Evolutionary conservation across 1,140 invertebrate species (phyloP), one percentile per base, ranked within the genome.

Genomic region (Prorops nasuta): DNA sequence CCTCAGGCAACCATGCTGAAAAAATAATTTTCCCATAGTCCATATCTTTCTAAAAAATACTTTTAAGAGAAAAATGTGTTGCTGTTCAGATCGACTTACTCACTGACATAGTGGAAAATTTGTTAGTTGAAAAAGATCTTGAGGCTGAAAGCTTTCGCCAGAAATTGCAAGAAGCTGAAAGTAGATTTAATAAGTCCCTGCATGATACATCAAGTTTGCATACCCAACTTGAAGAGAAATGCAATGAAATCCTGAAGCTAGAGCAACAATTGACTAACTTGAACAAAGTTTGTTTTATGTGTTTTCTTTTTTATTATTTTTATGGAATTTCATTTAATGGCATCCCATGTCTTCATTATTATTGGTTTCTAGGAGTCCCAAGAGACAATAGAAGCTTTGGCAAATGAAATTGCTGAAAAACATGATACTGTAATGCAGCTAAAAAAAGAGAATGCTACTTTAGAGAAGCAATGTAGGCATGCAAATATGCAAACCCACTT

Each of bases 391-490:
- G 66, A 73, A 48, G 72, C 73, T 15, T 58, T 82, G 34, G 73
- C 74, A 2, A 65, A 68, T 32, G 79, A 83, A 69, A 73, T 81
- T 6, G 78, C 76, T 17, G 58, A 75, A 10, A 81, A 80, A 58
- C 72, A 80, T 51, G 77, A 81, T 41, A 48, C 58, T 28, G 66
- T 78, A 46, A 46, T 72, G 2, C 40, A 44, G 7, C 57, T 81
- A 15, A 71, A 69, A 50, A 65, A 71, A 12, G 71, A 79, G 52
- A 58, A 78, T 6, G 53, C 63, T 32, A 21, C 57, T 21, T 59
- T 82, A 17, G 76, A 82, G 61, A 76, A 81, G 34, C 66, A 78
- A 46, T 73, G 71, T 43, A 48, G 64, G 38, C 66, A 75, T 43
- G 68, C 72, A 7, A 74, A 74, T 38, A 72, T 74, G 51, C 74